Percentiles rank a stretch among this genome's conserved stretches.
phyloP scores from a whole-genome alignment of 2,888 invertebrate species.

The Melieria picta region DNA sequence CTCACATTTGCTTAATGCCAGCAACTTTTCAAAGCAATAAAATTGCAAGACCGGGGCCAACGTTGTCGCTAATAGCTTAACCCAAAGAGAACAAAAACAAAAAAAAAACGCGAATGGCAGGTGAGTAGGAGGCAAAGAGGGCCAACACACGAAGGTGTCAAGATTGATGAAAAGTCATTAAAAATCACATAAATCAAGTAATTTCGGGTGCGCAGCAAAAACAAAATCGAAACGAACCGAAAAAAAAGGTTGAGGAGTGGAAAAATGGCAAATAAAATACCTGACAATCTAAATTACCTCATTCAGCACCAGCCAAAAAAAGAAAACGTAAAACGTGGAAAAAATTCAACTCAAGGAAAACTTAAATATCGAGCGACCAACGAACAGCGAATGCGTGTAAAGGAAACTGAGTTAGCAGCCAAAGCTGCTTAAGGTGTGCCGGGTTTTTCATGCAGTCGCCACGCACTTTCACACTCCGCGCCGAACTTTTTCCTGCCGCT shows the following conservation, averaged over 20 bases:
- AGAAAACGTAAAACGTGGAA: too few species aligned
- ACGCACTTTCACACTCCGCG: too few species aligned
- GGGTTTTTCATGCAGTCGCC: too few species aligned
- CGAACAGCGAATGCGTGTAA: too few species aligned
- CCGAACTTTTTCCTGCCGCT: too few species aligned
- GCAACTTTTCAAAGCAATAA: not conserved
- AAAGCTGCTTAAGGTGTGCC: too few species aligned
- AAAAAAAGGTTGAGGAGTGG: not conserved
- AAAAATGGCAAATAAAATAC: constrained; percentile 12
- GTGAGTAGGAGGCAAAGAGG: constrained; percentile 8
- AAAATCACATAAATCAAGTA: constrained; percentile 45
- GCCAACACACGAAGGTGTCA: constrained; percentile 29
- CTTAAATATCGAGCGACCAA: too few species aligned
- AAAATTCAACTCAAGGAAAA: too few species aligned
- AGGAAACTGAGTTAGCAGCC: too few species aligned
- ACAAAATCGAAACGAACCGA: not conserved
- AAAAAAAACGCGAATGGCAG: constrained; percentile 5
- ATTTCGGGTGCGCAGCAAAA: constrained; percentile 30
- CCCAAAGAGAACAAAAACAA: constrained; percentile 16
- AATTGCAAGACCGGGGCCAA: not conserved
- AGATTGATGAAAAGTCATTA: constrained; percentile 47
- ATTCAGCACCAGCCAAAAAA: not conserved
- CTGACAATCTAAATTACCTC: constrained; percentile 5
- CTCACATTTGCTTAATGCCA: not conserved
- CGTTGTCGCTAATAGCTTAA: constrained; percentile 9